Evolutionary conservation across 2,797 vertebrate genomes (phyloP), one percentile per base, ranked within the genome.

Genomic region (Eidolon dupreanum): DNA sequence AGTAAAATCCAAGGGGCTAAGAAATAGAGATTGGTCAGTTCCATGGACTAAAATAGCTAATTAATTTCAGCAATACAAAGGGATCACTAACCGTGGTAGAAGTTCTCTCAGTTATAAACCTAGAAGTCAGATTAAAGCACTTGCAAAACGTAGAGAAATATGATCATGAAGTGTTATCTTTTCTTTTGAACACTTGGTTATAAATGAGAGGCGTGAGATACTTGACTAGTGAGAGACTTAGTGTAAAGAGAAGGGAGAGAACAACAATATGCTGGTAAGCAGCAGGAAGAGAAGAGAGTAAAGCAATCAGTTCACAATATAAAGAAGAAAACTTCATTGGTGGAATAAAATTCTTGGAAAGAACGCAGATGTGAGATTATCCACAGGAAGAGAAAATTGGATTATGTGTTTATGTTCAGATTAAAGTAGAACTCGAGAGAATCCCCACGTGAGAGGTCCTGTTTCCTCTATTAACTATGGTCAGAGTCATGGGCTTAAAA

Each of bases 191-290:
- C 11, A 92, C 2, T n/a, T 68, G n/a, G 9, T 11, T 70, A 36
- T 38, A 70, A 63, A 86, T 55, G 57, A 38, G 38, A 82, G 41
- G 1, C 46, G 7, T 10, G n/a, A 78, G 19, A 17, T 38, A n/a
- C 8, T 8, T 13, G 68, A 1, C 33, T 22, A 78, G 46, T 33
- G 15, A 55, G 51, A 74, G 24, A 41, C 13, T 59, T 26, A 41
- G 9, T 66, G 22, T 33, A 41, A 89, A 89, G 19, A 73, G 43
- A 79, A 87, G 26, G 4, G 6, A 28, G 2, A 31, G 49, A 59
- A 31, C 0, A 4, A 38, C 1, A 33, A 3, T 19, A 57, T 8
- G 13, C 8, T 17, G 43, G 1, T 9, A 26, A 33, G 33, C 63
- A 36, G 38, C 46, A 5, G 8, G 9, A 51, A 57, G 16, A 79